Evolutionary conservation across 2,113 vertebrate genomes (phyloP).

Genomic region (Tragelaphus scriptus): DNA sequence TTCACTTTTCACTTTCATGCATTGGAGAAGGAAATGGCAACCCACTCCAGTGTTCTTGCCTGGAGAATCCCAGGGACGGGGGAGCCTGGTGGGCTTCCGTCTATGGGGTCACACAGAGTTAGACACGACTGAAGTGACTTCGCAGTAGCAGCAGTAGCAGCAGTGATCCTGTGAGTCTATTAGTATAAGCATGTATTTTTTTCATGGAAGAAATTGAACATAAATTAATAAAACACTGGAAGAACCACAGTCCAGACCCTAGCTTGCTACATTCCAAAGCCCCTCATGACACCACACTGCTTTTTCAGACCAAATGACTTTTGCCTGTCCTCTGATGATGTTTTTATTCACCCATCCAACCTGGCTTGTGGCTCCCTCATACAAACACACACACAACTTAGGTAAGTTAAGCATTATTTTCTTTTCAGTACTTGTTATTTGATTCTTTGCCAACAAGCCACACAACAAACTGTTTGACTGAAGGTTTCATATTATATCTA

Average conservation of each 20-base stretch:
- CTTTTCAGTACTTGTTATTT: neutral
- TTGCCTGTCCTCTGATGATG: neutral
- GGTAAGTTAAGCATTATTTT: neutral
- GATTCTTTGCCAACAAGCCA: constrained; percentile 6
- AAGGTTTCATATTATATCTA: constrained; percentile 47
- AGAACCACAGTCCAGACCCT: neutral
- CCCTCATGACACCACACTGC: neutral
- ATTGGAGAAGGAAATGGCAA: too few species aligned
- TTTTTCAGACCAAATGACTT: neutral
- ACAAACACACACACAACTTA: neutral
- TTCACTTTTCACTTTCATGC: too few species aligned
- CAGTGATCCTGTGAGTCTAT: neutral
- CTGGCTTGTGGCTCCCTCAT: neutral
- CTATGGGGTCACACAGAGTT: too few species aligned
- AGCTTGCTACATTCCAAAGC: neutral
- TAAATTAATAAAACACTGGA: neutral
- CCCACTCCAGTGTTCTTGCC: too few species aligned
- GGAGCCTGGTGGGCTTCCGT: too few species aligned
- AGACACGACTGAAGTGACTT: too few species aligned
- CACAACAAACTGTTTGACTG: constrained; percentile 36
- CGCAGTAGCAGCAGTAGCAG: too few species aligned
- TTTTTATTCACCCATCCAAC: neutral
- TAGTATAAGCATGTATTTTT: neutral
- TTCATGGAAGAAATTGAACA: neutral
- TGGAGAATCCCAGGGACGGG: too few species aligned